Evolutionary conservation across 2,113 vertebrate species (phyloP).

Genomic region (Grammomys dolichurus): DNA sequence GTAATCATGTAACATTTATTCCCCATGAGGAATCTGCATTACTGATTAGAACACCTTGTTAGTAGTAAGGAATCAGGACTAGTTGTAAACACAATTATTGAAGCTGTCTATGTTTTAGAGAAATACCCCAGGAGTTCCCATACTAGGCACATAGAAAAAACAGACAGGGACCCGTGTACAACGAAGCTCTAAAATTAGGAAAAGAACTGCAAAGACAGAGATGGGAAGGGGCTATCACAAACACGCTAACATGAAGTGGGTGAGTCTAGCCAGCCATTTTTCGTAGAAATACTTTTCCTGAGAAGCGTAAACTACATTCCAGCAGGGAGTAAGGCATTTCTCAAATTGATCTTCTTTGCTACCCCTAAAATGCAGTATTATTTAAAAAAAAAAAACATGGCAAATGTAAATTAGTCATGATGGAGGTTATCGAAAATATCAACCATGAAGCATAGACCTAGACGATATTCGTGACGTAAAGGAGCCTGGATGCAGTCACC

Average conservation of each 20-base stretch:
- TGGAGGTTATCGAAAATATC: background rate
- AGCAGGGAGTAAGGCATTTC: constrained; percentile 9
- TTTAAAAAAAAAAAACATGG: background rate
- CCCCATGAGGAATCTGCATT: constrained; percentile 5
- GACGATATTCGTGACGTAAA: background rate
- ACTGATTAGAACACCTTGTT: background rate
- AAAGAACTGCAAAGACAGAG: background rate
- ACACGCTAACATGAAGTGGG: background rate
- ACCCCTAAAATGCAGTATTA: background rate
- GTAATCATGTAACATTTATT: background rate
- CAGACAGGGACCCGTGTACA: accelerated
- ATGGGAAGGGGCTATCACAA: background rate
- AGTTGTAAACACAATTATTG: background rate
- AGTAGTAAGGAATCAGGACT: background rate
- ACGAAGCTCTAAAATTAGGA: background rate
- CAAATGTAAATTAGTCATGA: background rate
- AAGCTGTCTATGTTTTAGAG: background rate
- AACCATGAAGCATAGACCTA: background rate
- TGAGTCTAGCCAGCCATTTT: background rate
- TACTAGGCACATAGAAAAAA: background rate
- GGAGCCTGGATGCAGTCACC: background rate
- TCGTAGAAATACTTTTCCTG: background rate
- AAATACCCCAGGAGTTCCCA: background rate
- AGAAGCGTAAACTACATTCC: background rate
- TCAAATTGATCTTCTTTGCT: background rate